Evolutionary conservation across 2,797 vertebrate genomes (phyloP).

Genomic region (Microchirus variegatus): DNA sequence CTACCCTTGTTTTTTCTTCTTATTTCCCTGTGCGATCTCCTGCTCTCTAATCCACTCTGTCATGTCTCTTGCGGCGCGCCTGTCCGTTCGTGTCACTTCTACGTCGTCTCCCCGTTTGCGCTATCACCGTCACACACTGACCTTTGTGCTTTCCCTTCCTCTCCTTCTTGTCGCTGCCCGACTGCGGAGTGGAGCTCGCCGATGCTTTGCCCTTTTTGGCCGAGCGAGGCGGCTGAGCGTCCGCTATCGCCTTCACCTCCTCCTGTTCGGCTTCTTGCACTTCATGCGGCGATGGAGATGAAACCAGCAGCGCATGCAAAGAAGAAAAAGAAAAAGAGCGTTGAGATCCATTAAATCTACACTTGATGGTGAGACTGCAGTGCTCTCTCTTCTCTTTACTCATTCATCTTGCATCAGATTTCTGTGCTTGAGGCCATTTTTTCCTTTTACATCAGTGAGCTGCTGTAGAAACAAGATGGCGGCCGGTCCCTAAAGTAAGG

Average conservation of each 20-base stretch:
- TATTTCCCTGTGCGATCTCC: too few species aligned
- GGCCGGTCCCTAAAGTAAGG: too few species aligned
- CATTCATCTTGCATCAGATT: too few species aligned
- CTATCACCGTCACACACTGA: conserved; percentile 76
- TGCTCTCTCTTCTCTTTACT: too few species aligned
- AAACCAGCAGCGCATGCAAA: conserved; percentile 19
- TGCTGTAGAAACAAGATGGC: too few species aligned
- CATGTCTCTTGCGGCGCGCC: background rate
- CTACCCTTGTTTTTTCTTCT: too few species aligned
- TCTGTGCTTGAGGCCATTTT: too few species aligned
- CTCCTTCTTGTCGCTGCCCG: conserved; percentile 92
- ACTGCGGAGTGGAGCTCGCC: conserved; percentile 87
- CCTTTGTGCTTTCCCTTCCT: conserved; percentile 97
- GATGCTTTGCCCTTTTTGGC: conserved; percentile 91
- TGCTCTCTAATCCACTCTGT: background rate
- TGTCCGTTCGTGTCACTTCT: conserved; percentile 8
- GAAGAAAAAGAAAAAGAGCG: background rate
- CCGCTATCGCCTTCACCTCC: conserved; percentile 85
- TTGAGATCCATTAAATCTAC: background rate
- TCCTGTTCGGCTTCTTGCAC: conserved; percentile 95
- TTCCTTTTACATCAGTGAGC: too few species aligned
- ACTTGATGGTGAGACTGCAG: too few species aligned
- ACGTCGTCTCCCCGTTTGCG: conserved; percentile 12
- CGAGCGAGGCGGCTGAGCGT: conserved; percentile 88
- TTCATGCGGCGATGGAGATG: conserved; percentile 53